Base-by-base conservation (phyloP, 2,888 invertebrate genomes). In the Apodemia hepburni region DNA sequence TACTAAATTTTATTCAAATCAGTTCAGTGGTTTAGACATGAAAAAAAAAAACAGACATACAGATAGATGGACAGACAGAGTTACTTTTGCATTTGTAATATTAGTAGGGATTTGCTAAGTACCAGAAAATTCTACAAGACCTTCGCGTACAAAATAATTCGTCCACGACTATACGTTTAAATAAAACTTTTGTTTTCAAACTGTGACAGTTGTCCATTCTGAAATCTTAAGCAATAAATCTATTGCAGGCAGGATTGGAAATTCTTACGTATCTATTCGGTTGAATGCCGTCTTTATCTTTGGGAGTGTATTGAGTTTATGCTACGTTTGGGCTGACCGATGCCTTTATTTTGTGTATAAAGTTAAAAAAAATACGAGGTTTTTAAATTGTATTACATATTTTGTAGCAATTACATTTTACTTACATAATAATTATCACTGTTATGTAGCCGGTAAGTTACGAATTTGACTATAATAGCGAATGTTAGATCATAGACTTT, bases 211-310 rank as follows among this genome's bases (percentile, higher is more conserved):
- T 76, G 81, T 80, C 80, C 76, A 67, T 74, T 72, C 70, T 69
- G 70, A 75, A 77, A 78, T 82, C 84, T 84, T 74, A 76, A 77
- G 78, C 83, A 81, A 84, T 85, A 85, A 85, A 85, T 85, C 84
- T 78, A 77, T 78, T 73, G 79, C 73, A 69, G 70, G 68, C 62
- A 71, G 72, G 78, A 78, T 74, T 75, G 75, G 75, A 74, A 75
- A 77, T 78, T 75, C 75, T 73, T 77, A 76, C 80, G 79, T 87
- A 86, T 87, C 84, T 85, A 81, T 80, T 66, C 72, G 70, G 69
- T 72, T 73, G 76, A 76, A 77, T 80, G 79, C 76, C 64, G 68
- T 62, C 66, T 69, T 70, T 71, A 71, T 71, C 70, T 69, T 61
- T 65, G 61, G 60, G 61, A 51, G 51, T 66, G 62, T 61, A 63